These are phyloP conservation scores for Etheostoma perlongum DNA, from an alignment of 2,797 vertebrate species.

Conservation along the genomic window DNA sequence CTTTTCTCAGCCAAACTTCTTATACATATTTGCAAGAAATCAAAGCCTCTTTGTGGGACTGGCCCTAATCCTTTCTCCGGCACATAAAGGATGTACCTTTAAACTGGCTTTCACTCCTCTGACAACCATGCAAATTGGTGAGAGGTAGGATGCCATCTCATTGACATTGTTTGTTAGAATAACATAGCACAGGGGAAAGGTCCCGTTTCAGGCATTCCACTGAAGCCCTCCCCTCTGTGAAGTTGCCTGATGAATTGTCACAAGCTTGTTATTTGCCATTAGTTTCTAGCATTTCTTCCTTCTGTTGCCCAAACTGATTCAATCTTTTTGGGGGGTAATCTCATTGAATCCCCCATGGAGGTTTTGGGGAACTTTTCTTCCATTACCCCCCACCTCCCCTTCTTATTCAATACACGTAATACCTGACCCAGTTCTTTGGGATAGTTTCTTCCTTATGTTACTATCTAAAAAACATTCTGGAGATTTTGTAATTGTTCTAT, in stretches of 20 bases:
- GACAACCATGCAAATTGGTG: slow-evolving; percentile 90
- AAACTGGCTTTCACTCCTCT: slow-evolving; percentile 88
- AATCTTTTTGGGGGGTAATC: slow-evolving; percentile 82
- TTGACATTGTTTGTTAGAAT: slow-evolving; percentile 89
- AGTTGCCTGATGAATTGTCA: slow-evolving; percentile 85
- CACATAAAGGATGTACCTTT: slow-evolving; percentile 91
- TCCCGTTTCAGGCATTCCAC: slow-evolving; percentile 83
- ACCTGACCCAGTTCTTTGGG: slow-evolving; percentile 78
- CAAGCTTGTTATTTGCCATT: slow-evolving; percentile 87
- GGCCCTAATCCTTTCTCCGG: slow-evolving; percentile 88
- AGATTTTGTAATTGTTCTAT: slow-evolving; percentile 4
- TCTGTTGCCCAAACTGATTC: slow-evolving; percentile 84
- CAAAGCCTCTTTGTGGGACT: slow-evolving; percentile 88
- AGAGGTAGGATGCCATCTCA: slow-evolving; percentile 89
- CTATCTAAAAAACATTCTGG: neutral
- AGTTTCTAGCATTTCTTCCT: slow-evolving; percentile 83
- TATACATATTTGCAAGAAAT: slow-evolving; percentile 87
- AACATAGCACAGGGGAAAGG: slow-evolving; percentile 86
- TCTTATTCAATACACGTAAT: slow-evolving; percentile 38
- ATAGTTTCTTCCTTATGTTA: slow-evolving; percentile 34
- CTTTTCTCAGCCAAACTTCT: slow-evolving; percentile 85
- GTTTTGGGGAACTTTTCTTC: slow-evolving; percentile 64
- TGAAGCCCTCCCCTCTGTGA: slow-evolving; percentile 82
- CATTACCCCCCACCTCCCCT: neutral
- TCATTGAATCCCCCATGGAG: slow-evolving; percentile 75